Conservation (phyloP, 2,797 vertebrate species). For the Pygocentrus nattereri region DNA sequence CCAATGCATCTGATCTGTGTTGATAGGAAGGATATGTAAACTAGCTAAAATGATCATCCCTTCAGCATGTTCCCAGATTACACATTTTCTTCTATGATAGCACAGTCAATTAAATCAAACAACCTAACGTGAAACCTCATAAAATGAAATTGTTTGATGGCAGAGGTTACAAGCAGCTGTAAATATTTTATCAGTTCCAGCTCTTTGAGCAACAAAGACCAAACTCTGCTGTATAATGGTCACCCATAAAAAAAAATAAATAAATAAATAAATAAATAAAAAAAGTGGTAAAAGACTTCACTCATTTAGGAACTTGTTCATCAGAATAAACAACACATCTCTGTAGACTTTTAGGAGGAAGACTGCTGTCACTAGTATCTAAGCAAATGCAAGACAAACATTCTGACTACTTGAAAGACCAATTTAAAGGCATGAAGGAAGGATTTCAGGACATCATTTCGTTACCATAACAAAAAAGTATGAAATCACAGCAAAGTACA, state of each 20-base stretch:
- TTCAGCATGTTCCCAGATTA: background rate
- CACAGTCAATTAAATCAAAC: conserved; percentile 12
- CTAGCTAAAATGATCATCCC: background rate
- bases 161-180: background rate
- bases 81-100: background rate
- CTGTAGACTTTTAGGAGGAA: background rate
- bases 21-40: background rate
- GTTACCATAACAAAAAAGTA: background rate
- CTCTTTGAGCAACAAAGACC: background rate
- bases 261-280: background rate
- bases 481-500: background rate
- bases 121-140: background rate
- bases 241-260: background rate
- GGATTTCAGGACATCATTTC: too few species aligned
- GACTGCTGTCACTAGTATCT: background rate
- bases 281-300: background rate
- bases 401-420: background rate
- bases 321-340: background rate
- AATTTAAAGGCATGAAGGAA: background rate
- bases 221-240: background rate
- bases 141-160: background rate
- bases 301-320: background rate
- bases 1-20: background rate
- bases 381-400: background rate
- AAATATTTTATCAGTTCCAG: conserved; percentile 1